Evolutionary conservation across 2,888 invertebrate genomes (phyloP).

Genomic region (Troglohyphantes excavatus): DNA sequence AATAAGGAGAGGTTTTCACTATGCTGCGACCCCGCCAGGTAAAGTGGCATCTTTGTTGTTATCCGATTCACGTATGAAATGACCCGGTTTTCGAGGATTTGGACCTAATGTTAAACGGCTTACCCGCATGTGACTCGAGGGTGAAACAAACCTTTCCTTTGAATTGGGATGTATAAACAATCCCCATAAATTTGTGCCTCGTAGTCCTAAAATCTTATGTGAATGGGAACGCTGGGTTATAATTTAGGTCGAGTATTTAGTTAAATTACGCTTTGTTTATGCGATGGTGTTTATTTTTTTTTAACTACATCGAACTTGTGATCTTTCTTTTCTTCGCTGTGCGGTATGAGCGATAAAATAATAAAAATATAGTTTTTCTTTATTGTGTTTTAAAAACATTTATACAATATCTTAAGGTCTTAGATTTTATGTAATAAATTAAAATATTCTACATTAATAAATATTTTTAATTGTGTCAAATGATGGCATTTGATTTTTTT

Average conservation of each 20-base stretch:
- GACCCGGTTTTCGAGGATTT: slow-evolving; percentile 32
- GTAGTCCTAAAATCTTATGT: not conserved
- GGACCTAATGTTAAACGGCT: slow-evolving; percentile 35
- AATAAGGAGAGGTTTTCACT: not conserved
- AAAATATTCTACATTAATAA: no score
- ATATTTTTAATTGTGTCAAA: no score
- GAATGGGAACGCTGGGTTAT: not conserved
- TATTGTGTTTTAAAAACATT: no score
- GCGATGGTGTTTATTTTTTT: no score
- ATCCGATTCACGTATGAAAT: slow-evolving; percentile 8
- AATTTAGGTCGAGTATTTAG: not conserved
- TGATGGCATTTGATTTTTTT: no score
- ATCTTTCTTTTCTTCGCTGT: no score
- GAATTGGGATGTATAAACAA: not conserved
- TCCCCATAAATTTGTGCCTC: not conserved
- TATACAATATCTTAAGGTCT: no score
- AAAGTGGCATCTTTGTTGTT: slow-evolving; percentile 10
- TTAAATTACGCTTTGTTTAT: no score
- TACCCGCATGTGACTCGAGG: not conserved
- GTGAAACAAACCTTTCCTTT: not conserved
- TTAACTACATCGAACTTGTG: no score
- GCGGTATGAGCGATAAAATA: no score
- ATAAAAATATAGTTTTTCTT: no score
- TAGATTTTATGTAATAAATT: no score
- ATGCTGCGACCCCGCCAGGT: slow-evolving; percentile 64